Conservation (phyloP, 2,113 vertebrate species). For the Dasypus novemcinctus region DNA sequence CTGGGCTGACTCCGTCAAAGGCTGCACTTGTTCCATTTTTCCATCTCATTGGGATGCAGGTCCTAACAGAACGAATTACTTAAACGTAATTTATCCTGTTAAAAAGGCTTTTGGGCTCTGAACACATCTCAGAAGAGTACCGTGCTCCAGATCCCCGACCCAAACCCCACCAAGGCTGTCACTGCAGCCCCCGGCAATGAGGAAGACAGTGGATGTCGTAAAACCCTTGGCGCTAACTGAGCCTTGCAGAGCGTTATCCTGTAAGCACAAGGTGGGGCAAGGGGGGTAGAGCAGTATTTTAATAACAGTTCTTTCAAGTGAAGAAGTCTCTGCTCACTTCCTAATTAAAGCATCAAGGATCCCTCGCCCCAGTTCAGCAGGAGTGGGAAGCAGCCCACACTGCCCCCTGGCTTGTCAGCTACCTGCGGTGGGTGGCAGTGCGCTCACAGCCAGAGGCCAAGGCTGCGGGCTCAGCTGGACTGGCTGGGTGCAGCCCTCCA, state of each 20-base stretch:
- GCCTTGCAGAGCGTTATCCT: neutral
- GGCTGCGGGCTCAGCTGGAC: neutral
- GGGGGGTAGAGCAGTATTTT: neutral
- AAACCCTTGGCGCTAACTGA: neutral
- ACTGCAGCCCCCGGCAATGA: neutral
- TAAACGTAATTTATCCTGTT: neutral
- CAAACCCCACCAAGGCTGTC: neutral
- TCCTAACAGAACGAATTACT: rapidly evolving
- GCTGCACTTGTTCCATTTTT: rapidly evolving
- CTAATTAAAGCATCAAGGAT: neutral
- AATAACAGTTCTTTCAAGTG: neutral
- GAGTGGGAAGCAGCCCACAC: neutral
- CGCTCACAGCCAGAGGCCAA: rapidly evolving
- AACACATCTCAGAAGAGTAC: neutral
- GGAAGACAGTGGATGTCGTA: rapidly evolving
- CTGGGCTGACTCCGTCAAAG: rapidly evolving
- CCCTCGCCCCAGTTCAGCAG: neutral
- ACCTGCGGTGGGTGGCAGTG: neutral
- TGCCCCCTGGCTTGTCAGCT: neutral
- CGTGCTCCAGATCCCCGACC: rapidly evolving
- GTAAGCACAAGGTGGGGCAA: rapidly evolving
- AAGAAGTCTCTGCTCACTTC: neutral
- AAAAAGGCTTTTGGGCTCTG: neutral
- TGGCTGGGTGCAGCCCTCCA: no score
- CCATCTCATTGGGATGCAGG: neutral